Base-by-base conservation (phyloP, 2,797 vertebrate genomes). In the Urocyon cinereoargenteus region DNA sequence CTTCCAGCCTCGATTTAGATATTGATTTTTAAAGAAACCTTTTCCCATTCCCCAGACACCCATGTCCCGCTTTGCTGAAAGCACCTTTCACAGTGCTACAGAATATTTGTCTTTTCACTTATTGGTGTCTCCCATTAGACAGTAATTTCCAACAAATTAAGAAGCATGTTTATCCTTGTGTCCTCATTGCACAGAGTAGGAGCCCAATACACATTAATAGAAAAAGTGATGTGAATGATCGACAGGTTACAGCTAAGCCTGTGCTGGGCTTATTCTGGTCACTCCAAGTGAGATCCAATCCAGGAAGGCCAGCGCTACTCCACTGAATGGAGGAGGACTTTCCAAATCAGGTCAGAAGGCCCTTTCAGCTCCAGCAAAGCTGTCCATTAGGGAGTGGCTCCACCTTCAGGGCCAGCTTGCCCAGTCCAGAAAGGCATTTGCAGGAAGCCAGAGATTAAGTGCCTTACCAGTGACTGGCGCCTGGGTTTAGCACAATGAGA, bases 131-230 rank as follows among this genome's bases (percentile, higher is more conserved):
- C 24, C 36, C n/a, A 64, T 40, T 19, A 61, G 59, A 86, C 31
- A 19, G 59, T 53, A 61, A 93, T 92, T 85, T 78, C 62, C 19
- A 68, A 45, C 51, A 73, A 62, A 78, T 78, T 53, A 61, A n/a
- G 83, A 88, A 34, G 16, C 6, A 18, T 4, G 18, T 70, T 61
- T 79, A 70, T 81, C 24, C 21, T 81, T 85, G 2, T 57, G 21
- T 53, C 62, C 72, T 40, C 28, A 22, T 6, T 75, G 49, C 28
- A 57, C 7, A 28, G 22, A 12, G 26, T 51, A 75, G n/a, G n/a
- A 70, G n/a, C 57, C 45, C 1, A 26, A 53, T 34, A 49, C 83
- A 96, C 51, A 57, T 70, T 18, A 7, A 34, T 18, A 11, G n/a
- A 78, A 28, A 82, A 61, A 14, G 2, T 61, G n/a, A 68, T 18